Evolutionary conservation across 2,113 vertebrate species (phyloP), one percentile per base, ranked within the genome.

Genomic region (Pluvianellus socialis): DNA sequence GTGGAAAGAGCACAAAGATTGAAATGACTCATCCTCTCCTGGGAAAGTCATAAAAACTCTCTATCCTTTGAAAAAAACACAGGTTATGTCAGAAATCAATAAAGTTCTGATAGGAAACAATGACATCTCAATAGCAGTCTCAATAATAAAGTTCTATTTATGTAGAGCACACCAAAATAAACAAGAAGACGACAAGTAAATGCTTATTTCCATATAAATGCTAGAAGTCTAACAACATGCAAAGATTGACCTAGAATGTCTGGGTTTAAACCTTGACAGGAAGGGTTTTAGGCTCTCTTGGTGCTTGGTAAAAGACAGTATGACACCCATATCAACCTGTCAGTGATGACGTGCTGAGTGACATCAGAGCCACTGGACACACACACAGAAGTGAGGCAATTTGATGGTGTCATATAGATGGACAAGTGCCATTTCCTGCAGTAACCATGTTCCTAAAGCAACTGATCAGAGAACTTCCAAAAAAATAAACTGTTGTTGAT

Each of bases 1-100:
- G 47, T 77, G 83, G 50, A 91, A 94, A 92, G 79, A 84, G 28
- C 72, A 76, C 32, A 58, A 86, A 80, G 38, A 86, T 24, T 62
- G 42, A 32, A 91, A 94, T 92, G 68, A 96, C 26, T 96, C 79
- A 81, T 89, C 45, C n/a, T 89, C 86, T 91, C 65, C 75, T 40
- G 68, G 42, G 72, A 89, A 89, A 91, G 76, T 47, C 50, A 66
- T 71, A 86, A 84, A 86, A 94, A 8, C 23, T 42, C 63, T 42
- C 18, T 45, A 9, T 73, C 24, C 42, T 94, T 67, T 28, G 32
- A 50, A 80, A 91, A 91, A 93, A 93, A 6, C 22, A 30, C 7
- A 50, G 42, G 14, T 58, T 49, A 58, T 8, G 19, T 74, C 17
- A 83, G n/a, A 76, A 86, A 91, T 80, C 45, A 94, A 84, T 67